Percentiles rank a stretch among this genome's conserved stretches.
These are phyloP conservation scores for Crossaster papposus DNA, from an alignment of 53 echinoderm and acorn worm species.

Conservation along the genomic window DNA sequence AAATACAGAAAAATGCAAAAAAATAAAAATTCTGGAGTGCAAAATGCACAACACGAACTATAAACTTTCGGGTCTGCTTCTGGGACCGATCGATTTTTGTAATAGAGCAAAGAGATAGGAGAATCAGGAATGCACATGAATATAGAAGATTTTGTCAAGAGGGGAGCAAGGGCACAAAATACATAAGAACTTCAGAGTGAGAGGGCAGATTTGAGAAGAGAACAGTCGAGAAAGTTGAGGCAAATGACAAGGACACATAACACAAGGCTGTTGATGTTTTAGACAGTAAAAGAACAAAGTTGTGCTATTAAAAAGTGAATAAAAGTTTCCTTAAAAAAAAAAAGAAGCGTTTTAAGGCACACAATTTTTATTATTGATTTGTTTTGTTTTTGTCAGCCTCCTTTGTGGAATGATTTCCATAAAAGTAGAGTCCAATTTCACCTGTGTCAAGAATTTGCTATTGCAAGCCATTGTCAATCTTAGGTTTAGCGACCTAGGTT, in stretches of 20 bases:
- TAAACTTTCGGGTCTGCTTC: conserved; percentile 18
- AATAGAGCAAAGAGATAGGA: conserved; percentile 54
- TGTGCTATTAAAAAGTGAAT: conserved; percentile 37
- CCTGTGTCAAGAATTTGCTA: not conserved
- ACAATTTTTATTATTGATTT: conserved; percentile 33
- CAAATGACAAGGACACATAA: conserved; percentile 47
- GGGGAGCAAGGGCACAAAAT: conserved; percentile 7
- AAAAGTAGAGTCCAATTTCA: not conserved
- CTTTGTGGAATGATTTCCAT: conserved; percentile 52
- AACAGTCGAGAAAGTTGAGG: conserved; percentile 29
- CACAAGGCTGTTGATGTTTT: conserved; percentile 49
- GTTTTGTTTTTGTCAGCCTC: conserved; percentile 53
- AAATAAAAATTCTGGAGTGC: too few relatives aligned
- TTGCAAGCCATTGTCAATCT: not conserved
- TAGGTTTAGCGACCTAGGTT: not conserved
- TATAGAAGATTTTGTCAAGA: conserved; percentile 23
- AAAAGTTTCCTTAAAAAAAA: conserved; percentile 4
- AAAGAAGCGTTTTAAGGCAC: conserved; percentile 44
- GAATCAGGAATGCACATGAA: conserved; percentile 9
- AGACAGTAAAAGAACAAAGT: conserved; percentile 10
- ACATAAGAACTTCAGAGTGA: not conserved
- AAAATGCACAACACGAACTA: too few relatives aligned
- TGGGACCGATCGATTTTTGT: conserved; percentile 4
- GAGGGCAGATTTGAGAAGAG: conserved; percentile 13
- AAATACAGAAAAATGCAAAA: not conserved